These are phyloP conservation scores for Canis aureus DNA, from an alignment of 2,113 vertebrate genomes.

Conservation along the genomic window DNA sequence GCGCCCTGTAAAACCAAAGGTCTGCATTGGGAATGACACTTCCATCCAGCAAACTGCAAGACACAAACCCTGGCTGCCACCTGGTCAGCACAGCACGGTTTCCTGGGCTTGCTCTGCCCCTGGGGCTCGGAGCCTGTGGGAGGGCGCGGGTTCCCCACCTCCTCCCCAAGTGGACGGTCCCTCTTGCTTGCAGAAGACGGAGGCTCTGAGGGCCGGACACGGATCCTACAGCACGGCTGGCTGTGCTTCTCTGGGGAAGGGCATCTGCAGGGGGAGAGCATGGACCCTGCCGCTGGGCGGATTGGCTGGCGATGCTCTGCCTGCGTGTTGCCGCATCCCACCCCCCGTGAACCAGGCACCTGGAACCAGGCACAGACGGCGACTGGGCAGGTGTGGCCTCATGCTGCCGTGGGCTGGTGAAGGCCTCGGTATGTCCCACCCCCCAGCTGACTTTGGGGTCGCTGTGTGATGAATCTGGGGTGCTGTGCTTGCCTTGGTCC, in stretches of 20 bases:
- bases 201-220: not conserved
- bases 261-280: not conserved
- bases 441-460: not conserved
- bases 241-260: not conserved
- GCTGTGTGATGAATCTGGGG: not conserved
- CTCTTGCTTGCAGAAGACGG: not conserved
- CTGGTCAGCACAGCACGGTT: not conserved
- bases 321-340: not conserved
- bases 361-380: not conserved
- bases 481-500: not conserved
- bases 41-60: not conserved
- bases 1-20: not conserved
- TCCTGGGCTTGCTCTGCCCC: too few relatives aligned
- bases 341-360: not conserved
- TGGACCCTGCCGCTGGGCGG: not conserved
- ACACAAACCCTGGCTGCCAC: not conserved
- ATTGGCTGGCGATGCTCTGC: not conserved
- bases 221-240: not conserved
- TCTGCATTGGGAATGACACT: not conserved
- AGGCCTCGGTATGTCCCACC: too few relatives aligned
- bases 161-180: not conserved
- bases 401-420: not conserved
- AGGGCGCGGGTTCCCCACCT: not conserved
- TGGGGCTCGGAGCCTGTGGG: not conserved
- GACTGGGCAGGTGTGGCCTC: rapidly evolving